Conservation (phyloP, 2,797 vertebrate species). For the Poecilia velifera region DNA sequence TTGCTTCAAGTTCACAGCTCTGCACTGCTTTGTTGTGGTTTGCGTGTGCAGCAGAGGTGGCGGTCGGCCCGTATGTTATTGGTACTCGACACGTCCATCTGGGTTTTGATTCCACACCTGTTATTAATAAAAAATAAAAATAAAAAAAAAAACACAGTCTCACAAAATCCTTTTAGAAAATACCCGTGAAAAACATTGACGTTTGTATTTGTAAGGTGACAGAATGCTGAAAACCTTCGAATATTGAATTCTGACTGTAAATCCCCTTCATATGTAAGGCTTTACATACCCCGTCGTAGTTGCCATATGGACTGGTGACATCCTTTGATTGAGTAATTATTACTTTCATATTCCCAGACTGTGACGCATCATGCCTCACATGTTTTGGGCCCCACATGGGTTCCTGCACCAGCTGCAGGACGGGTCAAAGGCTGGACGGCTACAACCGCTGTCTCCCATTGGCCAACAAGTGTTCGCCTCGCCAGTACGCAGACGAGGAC, state of each 20-base stretch:
- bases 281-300: not conserved
- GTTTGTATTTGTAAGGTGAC: not conserved
- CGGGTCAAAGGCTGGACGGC: conserved; percentile 67
- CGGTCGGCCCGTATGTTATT: not conserved
- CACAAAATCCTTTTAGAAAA: not conserved
- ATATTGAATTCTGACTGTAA: not conserved
- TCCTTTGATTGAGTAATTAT: not conserved
- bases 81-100: not conserved
- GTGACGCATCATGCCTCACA: conserved; percentile 83
- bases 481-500: conserved; percentile 78
- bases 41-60: not conserved
- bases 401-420: conserved; percentile 83
- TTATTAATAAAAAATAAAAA: not conserved
- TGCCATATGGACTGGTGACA: not conserved
- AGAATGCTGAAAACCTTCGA: not conserved
- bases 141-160: fast-evolving
- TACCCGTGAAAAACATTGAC: not conserved
- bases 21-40: not conserved
- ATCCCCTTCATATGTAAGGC: not conserved
- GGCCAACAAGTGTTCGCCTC: conserved; percentile 65
- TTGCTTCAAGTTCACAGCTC: not conserved
- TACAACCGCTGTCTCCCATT: conserved; percentile 71
- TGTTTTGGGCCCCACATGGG: conserved; percentile 78
- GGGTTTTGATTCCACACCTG: not conserved
- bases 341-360: conserved; percentile 77